Conservation (phyloP, 1,140 invertebrate species). For the Nomia melanderi region DNA sequence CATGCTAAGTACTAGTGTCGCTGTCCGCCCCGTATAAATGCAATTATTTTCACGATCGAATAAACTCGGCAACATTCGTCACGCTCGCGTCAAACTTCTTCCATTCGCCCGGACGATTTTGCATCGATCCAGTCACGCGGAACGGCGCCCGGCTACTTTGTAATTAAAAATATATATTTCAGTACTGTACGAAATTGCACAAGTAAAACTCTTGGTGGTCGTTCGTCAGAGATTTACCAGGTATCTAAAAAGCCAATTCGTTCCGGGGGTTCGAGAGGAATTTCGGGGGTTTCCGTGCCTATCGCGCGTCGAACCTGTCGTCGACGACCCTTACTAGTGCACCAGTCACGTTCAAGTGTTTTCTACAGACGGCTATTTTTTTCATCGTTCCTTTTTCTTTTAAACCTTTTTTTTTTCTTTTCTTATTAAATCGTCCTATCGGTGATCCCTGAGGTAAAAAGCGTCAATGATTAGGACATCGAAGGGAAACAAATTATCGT, state of each 20-base stretch:
- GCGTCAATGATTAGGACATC: slow-evolving; percentile 45
- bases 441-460: slow-evolving; percentile 61
- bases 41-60: slow-evolving; percentile 28
- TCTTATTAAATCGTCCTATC: slow-evolving; percentile 32
- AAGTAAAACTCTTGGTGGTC: neutral
- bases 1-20: slow-evolving; percentile 24
- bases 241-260: neutral
- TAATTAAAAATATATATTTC: neutral
- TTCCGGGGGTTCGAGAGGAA: too few relatives aligned
- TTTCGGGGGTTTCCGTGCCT: neutral
- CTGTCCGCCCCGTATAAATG: slow-evolving; percentile 33
- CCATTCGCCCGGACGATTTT: neutral
- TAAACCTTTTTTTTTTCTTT: slow-evolving; percentile 2
- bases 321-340: neutral
- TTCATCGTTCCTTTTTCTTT: slow-evolving; percentile 1
- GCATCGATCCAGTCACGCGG: neutral
- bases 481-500: slow-evolving; percentile 10
- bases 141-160: neutral
- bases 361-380: slow-evolving; percentile 3
- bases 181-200: neutral
- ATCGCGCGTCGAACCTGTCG: neutral
- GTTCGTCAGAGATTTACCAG: neutral
- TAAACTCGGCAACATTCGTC: slow-evolving; percentile 4
- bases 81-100: neutral
- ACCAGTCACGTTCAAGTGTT: neutral